These are phyloP conservation scores for Gnatocerus cornutus DNA, from an alignment of 2,888 invertebrate species.

Conservation along the genomic window DNA sequence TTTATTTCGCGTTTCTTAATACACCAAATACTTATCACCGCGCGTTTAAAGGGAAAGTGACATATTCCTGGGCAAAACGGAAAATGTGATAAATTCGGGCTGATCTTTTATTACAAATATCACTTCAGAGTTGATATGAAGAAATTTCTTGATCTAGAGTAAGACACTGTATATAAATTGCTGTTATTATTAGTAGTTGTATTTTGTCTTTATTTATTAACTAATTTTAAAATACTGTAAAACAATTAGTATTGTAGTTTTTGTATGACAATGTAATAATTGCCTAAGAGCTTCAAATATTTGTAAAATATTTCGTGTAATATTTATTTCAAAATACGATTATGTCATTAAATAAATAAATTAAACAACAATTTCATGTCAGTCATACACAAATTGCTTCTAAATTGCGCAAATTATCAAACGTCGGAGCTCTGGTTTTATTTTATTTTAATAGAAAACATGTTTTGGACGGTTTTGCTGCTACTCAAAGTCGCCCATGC, in stretches of 20 bases:
- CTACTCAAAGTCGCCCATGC: not conserved
- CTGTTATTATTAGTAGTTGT: slow-evolving; percentile 38
- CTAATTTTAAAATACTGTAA: slow-evolving; percentile 42
- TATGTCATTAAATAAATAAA: slow-evolving; percentile 44
- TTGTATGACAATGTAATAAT: slow-evolving; percentile 50
- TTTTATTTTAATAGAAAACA: not conserved
- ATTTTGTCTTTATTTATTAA: slow-evolving; percentile 41
- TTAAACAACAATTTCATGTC: slow-evolving; percentile 30
- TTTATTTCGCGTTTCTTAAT: not conserved
- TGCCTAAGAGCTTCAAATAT: slow-evolving; percentile 51
- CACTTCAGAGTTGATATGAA: slow-evolving; percentile 29
- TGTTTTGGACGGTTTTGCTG: not conserved
- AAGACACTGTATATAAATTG: slow-evolving; percentile 33
- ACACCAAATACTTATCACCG: slow-evolving; percentile 15
- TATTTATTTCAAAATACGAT: slow-evolving; percentile 48
- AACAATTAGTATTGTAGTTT: slow-evolving; percentile 49
- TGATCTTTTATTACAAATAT: slow-evolving; percentile 33
- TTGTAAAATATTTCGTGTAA: slow-evolving; percentile 49
- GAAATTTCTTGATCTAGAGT: slow-evolving; percentile 26
- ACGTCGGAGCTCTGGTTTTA: too few species aligned
- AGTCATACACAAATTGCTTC: slow-evolving; percentile 17
- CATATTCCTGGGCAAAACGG: slow-evolving; percentile 12
- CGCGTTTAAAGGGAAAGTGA: not conserved
- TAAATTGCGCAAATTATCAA: slow-evolving; percentile 28
- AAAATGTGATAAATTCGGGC: slow-evolving; percentile 36